Conservation (phyloP, 2,113 vertebrate genomes). For the Callithrix jacchus region DNA sequence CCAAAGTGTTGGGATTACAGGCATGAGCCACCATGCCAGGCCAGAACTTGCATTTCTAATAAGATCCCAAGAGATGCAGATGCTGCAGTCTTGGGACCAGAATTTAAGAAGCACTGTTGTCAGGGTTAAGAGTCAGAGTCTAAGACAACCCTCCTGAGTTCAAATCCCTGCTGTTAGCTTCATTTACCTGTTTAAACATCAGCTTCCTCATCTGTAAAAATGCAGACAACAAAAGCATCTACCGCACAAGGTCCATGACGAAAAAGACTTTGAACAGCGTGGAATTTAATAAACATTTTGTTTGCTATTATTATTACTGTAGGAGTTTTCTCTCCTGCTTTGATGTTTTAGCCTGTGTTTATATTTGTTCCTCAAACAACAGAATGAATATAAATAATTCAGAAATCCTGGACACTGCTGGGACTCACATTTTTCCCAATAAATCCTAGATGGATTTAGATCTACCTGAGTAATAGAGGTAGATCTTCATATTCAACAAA, state of each 20-base stretch:
- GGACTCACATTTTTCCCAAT: neutral
- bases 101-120: neutral
- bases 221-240: neutral
- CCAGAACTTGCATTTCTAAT: neutral
- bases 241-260: neutral
- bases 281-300: neutral
- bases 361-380: neutral
- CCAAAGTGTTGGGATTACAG: too few species aligned
- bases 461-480: neutral
- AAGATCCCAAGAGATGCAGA: neutral
- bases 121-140: neutral
- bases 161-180: neutral
- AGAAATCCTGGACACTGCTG: neutral
- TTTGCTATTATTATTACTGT: neutral
- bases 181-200: neutral
- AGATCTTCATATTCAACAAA: neutral
- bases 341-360: neutral
- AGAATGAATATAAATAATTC: neutral
- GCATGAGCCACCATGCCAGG: too few species aligned
- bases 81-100: neutral
- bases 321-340: neutral
- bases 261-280: neutral
- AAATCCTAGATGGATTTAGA: neutral
- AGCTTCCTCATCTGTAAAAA: neutral
- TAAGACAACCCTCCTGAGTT: neutral